Base-by-base conservation (phyloP, 2,888 invertebrate species). In the Pyrgus malvae region DNA sequence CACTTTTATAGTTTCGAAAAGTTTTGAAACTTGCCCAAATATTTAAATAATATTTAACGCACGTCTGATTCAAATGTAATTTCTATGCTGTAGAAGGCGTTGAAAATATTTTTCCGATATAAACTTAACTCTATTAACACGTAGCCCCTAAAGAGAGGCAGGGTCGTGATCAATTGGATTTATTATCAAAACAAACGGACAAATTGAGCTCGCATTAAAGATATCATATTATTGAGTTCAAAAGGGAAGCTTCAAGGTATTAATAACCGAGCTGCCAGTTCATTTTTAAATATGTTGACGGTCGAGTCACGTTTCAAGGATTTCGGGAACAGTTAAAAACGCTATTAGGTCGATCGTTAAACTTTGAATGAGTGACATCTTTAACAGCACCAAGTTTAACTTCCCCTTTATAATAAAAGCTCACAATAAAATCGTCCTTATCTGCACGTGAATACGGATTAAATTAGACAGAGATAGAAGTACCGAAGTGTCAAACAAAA, bases 351-450 rank as follows among this genome's bases (percentile, higher is more conserved):
- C 78, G 83, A 85, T 87, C 86, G 83, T 88, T 86, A 87, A 88
- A 88, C 79, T 85, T 78, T 82, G 82, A 83, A 85, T 83, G 87
- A 86, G 84, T 88, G 89, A 89, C 89, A 88, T 86, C 83, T 87
- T 79, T 78, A 80, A 75, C 68, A 56, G 66, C 68, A 70, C 79
- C 68, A 77, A 57, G 11, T 62, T 69, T 51, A 14, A 40, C 31
- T 38, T 65, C 44, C 59, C 35, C 16, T 35, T 54, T 1, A 11
- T 33, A 17, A 42, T 41, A 48, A 3, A 33, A 16, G 12, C 0
- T 4, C 6, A n/a, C 12, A 1, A 4, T 0, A 21, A 69, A 60
- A 48, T 61, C 19, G 60, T 58, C 69, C 61, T 53, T 78, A 72
- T 33, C 1, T 0, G n/a, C 0, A 17, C 4, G 2, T 0, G 0